A percentile compares a stretch with the other conserved stretches of the same genome.
Conservation (phyloP, 2,797 vertebrate species). For the Phataginus tetradactyla region DNA sequence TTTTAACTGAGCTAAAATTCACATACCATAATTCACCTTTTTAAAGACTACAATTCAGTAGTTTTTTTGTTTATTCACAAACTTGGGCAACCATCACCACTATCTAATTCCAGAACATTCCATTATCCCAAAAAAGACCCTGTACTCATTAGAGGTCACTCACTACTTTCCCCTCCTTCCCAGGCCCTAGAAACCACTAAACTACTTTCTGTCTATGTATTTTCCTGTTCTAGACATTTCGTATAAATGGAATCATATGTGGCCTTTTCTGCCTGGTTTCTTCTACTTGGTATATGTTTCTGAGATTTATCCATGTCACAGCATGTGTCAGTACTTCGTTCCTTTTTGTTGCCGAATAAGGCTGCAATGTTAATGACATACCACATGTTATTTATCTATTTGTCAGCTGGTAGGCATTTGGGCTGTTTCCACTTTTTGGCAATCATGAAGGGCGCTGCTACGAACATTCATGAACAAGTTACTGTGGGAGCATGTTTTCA, state of each 20-base stretch:
- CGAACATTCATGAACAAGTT: neutral
- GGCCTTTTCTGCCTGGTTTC: neutral
- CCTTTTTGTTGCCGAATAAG: neutral
- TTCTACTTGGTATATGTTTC: neutral
- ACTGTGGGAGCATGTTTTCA: neutral
- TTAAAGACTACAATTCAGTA: neutral
- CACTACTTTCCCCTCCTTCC: neutral
- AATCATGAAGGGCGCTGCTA: neutral
- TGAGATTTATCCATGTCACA: neutral
- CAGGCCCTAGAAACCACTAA: neutral
- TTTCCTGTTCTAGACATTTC: neutral
- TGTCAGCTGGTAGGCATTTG: neutral
- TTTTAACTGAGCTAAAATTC: neutral
- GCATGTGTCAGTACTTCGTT: neutral
- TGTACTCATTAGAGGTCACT: neutral
- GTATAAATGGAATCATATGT: neutral
- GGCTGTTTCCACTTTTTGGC: neutral
- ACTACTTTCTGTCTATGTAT: neutral
- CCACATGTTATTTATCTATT: neutral
- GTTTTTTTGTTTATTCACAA: neutral
- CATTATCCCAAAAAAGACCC: neutral
- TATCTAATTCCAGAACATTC: neutral
- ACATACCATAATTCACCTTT: neutral
- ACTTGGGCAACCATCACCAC: neutral
- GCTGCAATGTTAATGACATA: neutral